Base-by-base conservation (phyloP, 2,797 vertebrate genomes). In the Cyclopterus lumpus region DNA sequence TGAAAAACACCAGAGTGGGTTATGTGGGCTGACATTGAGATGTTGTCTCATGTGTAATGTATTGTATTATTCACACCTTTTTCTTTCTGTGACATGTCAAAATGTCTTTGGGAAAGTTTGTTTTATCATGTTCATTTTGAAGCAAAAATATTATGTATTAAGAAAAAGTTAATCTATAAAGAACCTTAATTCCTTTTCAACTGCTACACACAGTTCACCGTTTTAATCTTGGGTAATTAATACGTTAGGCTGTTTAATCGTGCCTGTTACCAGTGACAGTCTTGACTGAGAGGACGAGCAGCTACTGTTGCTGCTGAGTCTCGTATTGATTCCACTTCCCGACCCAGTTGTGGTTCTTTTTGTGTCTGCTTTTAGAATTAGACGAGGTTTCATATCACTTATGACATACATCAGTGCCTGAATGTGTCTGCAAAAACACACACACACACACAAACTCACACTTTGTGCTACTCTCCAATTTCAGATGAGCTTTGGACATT, bases 401-500 rank as follows among this genome's bases (percentile, higher is more conserved):
- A 32, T 26, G 28, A 48, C 55, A 67, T 20, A 60, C 66, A 77
- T 68, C 49, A 64, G 22, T 20, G 58, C 34, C 30, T 4, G 3
- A 38, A 55, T n/a, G 12, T 76, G 20, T 1, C 70, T 53, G 36
- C 40, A 51, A 54, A 36, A 16, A 70, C 22, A 44, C 42, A 18
- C 15, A 44, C 15, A 44, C 18, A 38, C 28, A 66, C 22, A 28
- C 38, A 28, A 22, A 38, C 34, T 24, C 7, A 0, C 2, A 10
- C 38, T 49, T 18, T 67, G 59, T 69, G 36, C 49, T 30, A 28
- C 66, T 71, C 58, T 83, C 42, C 4, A 36, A 36, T 82, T 49
- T 78, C 72, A 72, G 67, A 80, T 64, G 4, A 69, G 63, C 60
- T 79, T 77, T 65, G 81, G 82, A 88, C 76, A 67, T 67, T 83